A percentile compares a stretch with the other conserved stretches of the same genome.
Conservation (phyloP, 2,888 invertebrate species). For the Petrophora chlorosata region DNA sequence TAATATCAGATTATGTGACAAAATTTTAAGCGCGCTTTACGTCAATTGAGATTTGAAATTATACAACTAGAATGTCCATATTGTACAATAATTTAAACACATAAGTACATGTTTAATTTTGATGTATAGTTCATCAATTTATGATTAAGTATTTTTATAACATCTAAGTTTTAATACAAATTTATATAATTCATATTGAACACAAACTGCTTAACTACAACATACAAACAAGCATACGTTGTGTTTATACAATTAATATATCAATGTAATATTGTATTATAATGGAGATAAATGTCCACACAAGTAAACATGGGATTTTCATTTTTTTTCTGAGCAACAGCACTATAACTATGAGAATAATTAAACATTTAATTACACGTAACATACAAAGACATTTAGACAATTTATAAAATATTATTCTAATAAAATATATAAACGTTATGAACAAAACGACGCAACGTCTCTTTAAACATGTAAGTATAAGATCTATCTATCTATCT, state of each 20-base stretch:
- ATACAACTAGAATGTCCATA: neutral
- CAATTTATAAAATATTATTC: conserved; percentile 12
- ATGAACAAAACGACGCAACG: conserved; percentile 13
- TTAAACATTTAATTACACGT: conserved; percentile 19
- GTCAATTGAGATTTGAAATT: too few species aligned
- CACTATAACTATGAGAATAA: conserved; percentile 9
- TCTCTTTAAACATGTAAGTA: conserved; percentile 10
- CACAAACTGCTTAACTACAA: neutral
- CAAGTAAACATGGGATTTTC: too few species aligned
- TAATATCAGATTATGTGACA: too few species aligned
- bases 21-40: too few species aligned
- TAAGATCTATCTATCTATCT: conserved; percentile 11
- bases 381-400: conserved; percentile 21
- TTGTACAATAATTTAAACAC: neutral
- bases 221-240: too few species aligned
- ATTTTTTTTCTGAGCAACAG: conserved; percentile 11
- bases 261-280: too few species aligned
- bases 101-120: neutral
- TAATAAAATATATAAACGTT: conserved; percentile 11
- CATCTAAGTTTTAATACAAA: too few species aligned
- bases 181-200: too few species aligned
- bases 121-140: neutral
- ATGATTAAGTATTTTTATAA: neutral
- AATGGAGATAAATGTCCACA: neutral
- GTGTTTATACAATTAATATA: too few species aligned